Base-by-base conservation (phyloP, 2,113 vertebrate genomes). In the Cariama cristata region DNA sequence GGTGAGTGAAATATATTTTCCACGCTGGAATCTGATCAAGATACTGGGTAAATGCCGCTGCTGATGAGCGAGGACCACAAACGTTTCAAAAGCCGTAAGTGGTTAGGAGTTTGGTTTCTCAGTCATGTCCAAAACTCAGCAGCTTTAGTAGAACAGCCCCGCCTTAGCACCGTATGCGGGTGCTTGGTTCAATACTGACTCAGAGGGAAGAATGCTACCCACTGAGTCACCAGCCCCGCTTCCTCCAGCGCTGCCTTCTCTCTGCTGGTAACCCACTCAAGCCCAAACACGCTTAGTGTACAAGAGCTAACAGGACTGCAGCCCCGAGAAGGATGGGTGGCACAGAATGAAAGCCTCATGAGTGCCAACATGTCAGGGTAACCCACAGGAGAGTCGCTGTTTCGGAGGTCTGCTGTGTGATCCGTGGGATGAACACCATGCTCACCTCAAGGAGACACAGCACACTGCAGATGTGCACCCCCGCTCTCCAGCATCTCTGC, bases 171-270 rank as follows among this genome's bases (percentile, higher is more conserved):
- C 8, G 0, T 16, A 17, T 8, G 60, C 1, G 6, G 66, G 75
- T 77, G 33, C 66, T 64, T 58, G 74, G 90, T 72, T 96, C 73
- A 32, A 8, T 16, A 49, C 76, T 96, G 93, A 93, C 53, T 97
- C 93, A 93, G 66, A 95, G 32, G 58, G 66, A 95, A 93, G 86
- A 96, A 69, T 49, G 44, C 26, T 68, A 66, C 84, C 72, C 91
- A 33, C 73, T 91, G 89, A 97, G 74, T 93, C 95, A 97, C 75
- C 49, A 85, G 35, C 45, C 12, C 71, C 3, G 6, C 58, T 68
- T 95, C 68, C 44, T 90, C 47, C 75, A 86, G 63, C 3, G 0
- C 63, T 84, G 58, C 40, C 60, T 93, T 45, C 74, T 84, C 74
- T 63, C 72, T 88, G 23, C 69, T 96, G 80, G 80, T 59, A 94